Percentiles rank a stretch among this genome's conserved stretches.
Evolutionary conservation across 2,113 vertebrate genomes (phyloP).

Genomic region (Nansenia antarctica): DNA sequence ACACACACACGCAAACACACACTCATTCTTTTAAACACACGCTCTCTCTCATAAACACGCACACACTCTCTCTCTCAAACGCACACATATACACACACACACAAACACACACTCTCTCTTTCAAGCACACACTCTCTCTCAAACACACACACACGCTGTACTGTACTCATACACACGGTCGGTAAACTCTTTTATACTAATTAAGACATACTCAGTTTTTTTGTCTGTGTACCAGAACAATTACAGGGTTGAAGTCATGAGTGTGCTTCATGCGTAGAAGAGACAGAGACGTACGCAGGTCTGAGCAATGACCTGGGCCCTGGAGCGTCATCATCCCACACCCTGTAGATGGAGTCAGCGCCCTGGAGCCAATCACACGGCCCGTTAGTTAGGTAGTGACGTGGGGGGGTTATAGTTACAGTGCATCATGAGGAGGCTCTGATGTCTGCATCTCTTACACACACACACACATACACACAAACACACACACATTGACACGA

Average conservation of each 20-base stretch:
- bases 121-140: not conserved
- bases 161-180: not conserved
- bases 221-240: conserved; percentile 34
- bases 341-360: conserved; percentile 14
- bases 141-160: not conserved
- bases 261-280: conserved; percentile 15
- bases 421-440: not conserved
- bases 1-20: not conserved
- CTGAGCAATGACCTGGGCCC: conserved; percentile 21
- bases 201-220: not conserved
- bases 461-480: too few relatives aligned
- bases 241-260: conserved; percentile 43
- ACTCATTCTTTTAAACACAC: not conserved
- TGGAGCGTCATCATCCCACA: conserved; percentile 5
- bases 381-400: conserved; percentile 3
- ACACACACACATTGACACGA: too few relatives aligned
- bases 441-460: not conserved
- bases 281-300: conserved; percentile 39
- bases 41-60: too few relatives aligned
- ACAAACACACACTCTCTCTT: not conserved
- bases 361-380: not conserved
- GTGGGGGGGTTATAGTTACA: not conserved
- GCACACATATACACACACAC: too few relatives aligned
- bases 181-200: too few relatives aligned
- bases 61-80: not conserved